Conservation (phyloP, 2,888 invertebrate genomes). For the Pollenia griseotomentosa region DNA sequence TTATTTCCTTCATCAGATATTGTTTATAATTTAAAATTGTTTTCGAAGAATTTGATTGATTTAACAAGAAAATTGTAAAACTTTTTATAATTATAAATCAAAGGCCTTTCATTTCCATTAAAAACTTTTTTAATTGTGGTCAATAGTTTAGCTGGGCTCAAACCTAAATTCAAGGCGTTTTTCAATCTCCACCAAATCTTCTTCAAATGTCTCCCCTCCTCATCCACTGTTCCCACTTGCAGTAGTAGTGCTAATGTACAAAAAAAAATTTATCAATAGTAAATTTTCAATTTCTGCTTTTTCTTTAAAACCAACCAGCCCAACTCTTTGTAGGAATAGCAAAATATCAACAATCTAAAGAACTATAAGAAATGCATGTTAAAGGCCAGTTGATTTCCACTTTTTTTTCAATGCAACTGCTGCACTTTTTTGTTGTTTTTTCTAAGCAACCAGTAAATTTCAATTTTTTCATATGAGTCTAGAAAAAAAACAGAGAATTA, state of each 20-base stretch:
- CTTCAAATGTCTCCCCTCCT: background rate
- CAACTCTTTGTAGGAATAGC: constrained; percentile 18
- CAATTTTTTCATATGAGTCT: constrained; percentile 51
- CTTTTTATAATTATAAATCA: too few relatives aligned
- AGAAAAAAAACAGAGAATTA: constrained; percentile 12
- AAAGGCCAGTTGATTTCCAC: constrained; percentile 72
- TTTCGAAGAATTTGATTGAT: too few relatives aligned
- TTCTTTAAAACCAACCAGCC: constrained; percentile 29
- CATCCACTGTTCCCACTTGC: constrained; percentile 59
- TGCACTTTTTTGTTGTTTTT: constrained; percentile 29
- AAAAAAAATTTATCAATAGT: constrained; percentile 9
- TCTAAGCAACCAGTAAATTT: constrained; percentile 52
- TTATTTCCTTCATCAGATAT: too few relatives aligned
- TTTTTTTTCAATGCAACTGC: constrained; percentile 56
- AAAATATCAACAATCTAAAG: constrained; percentile 31
- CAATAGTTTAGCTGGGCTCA: too few relatives aligned
- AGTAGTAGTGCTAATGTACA: constrained; percentile 48
- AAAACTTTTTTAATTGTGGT: too few relatives aligned
- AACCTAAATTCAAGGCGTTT: too few relatives aligned
- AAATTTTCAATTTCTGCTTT: constrained; percentile 2
- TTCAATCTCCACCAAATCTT: too few relatives aligned
- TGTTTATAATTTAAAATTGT: too few relatives aligned
- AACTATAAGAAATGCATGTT: constrained; percentile 65
- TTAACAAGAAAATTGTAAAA: too few relatives aligned
- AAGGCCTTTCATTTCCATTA: too few relatives aligned